phyloP scores from a whole-genome alignment of 2,113 vertebrate genomes.

The Silurus glanis region DNA sequence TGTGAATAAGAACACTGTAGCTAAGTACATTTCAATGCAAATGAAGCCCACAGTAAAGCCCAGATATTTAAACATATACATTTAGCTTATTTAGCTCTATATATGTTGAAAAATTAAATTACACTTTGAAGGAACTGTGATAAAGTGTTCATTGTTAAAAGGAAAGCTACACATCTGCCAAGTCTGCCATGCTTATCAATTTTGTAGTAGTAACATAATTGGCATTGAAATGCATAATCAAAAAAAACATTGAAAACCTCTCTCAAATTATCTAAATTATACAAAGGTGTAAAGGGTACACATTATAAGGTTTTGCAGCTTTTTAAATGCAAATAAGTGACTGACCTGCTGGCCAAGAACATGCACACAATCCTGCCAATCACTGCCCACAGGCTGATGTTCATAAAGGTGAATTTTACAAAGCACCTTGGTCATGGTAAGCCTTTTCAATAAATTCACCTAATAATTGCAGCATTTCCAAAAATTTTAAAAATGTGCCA shows the following conservation, averaged over 20 bases:
- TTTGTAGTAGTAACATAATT: constrained; percentile 19
- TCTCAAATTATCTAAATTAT: background rate
- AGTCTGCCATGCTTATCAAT: background rate
- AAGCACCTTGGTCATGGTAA: background rate
- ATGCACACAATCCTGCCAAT: background rate
- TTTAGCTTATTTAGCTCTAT: background rate
- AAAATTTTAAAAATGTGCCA: constrained; percentile 51
- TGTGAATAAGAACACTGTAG: background rate
- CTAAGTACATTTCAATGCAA: background rate
- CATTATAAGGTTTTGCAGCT: background rate
- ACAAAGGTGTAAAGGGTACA: background rate
- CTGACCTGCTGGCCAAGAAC: constrained; percentile 18
- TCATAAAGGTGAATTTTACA: background rate
- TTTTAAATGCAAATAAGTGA: constrained; percentile 26
- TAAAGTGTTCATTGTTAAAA: constrained; percentile 15
- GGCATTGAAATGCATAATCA: constrained; percentile 29
- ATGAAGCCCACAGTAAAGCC: background rate
- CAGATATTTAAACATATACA: background rate
- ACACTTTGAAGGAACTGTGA: constrained; percentile 29
- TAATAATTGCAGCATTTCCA: constrained; percentile 12
- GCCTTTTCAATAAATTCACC: background rate
- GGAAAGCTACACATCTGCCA: constrained; percentile 28
- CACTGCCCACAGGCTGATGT: background rate
- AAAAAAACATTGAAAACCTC: background rate
- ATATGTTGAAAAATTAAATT: background rate